A percentile compares a stretch with the other conserved stretches of the same genome.
phyloP scores from a whole-genome alignment of 2,113 vertebrate genomes.

The Salvelinus alpinus region DNA sequence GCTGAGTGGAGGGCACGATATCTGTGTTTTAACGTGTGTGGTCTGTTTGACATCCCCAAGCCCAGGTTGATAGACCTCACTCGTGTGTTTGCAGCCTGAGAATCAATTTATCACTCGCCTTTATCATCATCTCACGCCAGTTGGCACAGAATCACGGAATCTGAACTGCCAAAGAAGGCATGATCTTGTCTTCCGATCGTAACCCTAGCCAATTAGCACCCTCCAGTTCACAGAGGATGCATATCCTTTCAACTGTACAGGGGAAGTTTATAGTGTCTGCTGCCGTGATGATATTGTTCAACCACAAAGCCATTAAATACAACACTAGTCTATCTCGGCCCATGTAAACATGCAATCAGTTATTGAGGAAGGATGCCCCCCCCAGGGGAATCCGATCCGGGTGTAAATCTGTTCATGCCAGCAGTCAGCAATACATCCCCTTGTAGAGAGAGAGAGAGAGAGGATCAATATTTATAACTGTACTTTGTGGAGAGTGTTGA shows the following conservation, averaged over 20 bases:
- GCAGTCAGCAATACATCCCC: too few relatives aligned
- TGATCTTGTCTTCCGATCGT: conserved; percentile 9
- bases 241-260: neutral
- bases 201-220: neutral
- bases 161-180: conserved; percentile 7
- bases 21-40: conserved; percentile 3
- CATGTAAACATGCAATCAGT: conserved; percentile 19
- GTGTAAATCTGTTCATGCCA: conserved; percentile 45
- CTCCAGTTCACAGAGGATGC: neutral
- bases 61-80: conserved; percentile 7
- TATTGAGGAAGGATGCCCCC: neutral
- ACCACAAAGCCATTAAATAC: conserved; percentile 16
- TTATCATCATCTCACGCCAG: neutral
- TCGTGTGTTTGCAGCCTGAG: conserved; percentile 11
- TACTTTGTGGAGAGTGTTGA: too few relatives aligned
- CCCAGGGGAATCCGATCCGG: conserved; percentile 17
- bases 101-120: neutral
- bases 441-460: neutral
- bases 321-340: conserved; percentile 1
- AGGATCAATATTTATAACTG: neutral
- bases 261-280: conserved; percentile 16
- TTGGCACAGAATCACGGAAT: conserved; percentile 22
- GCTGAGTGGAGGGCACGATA: neutral
- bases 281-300: neutral
- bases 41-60: conserved; percentile 28